Conservation (phyloP, 92 coral and sea anemone genomes). For the Parazoanthus atlanticus region DNA sequence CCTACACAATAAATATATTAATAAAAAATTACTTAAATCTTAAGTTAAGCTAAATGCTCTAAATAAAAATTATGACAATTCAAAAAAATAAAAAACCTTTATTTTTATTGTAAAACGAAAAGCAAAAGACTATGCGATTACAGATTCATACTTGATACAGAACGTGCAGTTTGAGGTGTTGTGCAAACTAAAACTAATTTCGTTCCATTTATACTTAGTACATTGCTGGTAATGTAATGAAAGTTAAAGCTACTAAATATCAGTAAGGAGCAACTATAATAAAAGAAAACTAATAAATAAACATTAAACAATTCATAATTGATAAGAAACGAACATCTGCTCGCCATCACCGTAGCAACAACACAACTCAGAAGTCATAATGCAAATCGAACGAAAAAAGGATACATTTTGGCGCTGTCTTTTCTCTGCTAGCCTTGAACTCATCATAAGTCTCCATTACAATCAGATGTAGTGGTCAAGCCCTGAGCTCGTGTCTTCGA, state of each 20-base stretch:
- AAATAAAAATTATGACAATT: too few species aligned
- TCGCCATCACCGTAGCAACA: constrained; percentile 41
- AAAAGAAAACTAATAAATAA: background rate
- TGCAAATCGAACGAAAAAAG: background rate
- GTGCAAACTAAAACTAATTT: too few species aligned
- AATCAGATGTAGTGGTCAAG: background rate
- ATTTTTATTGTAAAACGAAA: too few species aligned
- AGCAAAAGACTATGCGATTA: too few species aligned
- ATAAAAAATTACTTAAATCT: too few species aligned
- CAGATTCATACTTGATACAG: background rate
- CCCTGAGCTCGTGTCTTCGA: background rate
- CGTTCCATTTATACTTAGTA: background rate
- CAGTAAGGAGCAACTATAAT: background rate
- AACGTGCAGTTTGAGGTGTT: background rate
- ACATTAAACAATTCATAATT: constrained; percentile 19
- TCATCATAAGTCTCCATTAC: constrained; percentile 8
- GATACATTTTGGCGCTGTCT: constrained; percentile 16
- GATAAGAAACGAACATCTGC: constrained; percentile 13
- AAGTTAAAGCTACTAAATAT: background rate
- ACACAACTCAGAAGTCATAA: too few species aligned
- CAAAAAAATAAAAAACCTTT: too few species aligned
- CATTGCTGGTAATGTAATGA: too few species aligned
- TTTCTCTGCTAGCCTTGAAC: constrained; percentile 6
- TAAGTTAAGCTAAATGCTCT: too few species aligned
- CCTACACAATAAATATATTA: too few species aligned